Conservation (phyloP, 2,113 vertebrate genomes). For the Petrocephalus zakoni region DNA sequence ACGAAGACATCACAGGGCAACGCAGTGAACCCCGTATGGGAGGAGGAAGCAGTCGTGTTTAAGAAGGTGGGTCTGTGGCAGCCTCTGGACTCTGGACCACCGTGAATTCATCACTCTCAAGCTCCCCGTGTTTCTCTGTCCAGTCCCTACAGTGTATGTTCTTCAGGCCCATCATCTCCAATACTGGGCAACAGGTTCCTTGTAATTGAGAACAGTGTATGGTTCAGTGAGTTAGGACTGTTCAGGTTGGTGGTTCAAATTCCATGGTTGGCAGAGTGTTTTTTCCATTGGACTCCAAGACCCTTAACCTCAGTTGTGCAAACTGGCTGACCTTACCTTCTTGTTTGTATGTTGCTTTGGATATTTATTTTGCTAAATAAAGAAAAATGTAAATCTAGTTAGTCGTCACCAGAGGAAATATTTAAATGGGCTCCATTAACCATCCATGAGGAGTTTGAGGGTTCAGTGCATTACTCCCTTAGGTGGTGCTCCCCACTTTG, state of each 20-base stretch:
- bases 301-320: not conserved
- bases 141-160: not conserved
- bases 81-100: not conserved
- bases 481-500: slow-evolving; percentile 90
- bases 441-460: not conserved
- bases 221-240: not conserved
- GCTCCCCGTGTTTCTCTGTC: not conserved
- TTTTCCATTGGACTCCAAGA: not conserved
- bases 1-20: slow-evolving; percentile 93
- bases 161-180: not conserved
- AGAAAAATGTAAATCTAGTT: not conserved
- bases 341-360: not conserved
- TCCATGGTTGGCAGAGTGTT: not conserved
- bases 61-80: slow-evolving; percentile 73
- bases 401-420: not conserved
- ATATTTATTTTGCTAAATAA: not conserved
- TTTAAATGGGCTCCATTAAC: not conserved
- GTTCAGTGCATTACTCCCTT: not conserved
- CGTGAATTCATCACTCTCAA: not conserved
- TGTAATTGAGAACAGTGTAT: not conserved
- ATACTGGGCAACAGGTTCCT: not conserved
- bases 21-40: slow-evolving; percentile 92
- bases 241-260: not conserved
- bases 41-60: slow-evolving; percentile 92
- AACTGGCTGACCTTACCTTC: not conserved